These are phyloP conservation scores for Elephantulus edwardii DNA, from an alignment of 2,113 vertebrate species.

Conservation along the genomic window DNA sequence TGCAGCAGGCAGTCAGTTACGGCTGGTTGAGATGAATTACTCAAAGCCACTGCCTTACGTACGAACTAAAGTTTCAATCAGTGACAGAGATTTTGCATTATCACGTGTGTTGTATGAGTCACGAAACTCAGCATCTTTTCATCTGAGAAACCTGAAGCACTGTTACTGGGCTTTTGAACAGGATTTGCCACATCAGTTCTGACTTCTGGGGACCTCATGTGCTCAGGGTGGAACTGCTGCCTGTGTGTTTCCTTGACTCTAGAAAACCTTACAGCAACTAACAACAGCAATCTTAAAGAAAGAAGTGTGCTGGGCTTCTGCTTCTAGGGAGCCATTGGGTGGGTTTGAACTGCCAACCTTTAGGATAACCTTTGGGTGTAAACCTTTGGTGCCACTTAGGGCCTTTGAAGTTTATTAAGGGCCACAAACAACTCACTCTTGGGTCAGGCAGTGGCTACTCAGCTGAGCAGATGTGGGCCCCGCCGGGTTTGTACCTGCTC, in stretches of 20 bases:
- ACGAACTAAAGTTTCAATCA: not conserved
- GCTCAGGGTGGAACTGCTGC: too few relatives aligned
- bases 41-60: not conserved
- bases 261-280: too few relatives aligned
- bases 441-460: not conserved
- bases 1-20: not conserved
- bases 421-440: not conserved
- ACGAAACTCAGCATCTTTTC: constrained; percentile 10
- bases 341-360: too few relatives aligned
- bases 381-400: too few relatives aligned
- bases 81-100: not conserved
- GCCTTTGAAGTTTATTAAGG: too few relatives aligned
- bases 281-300: too few relatives aligned
- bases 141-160: not conserved
- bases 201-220: not conserved
- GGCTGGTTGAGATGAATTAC: not conserved
- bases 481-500: not conserved
- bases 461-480: not conserved
- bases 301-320: too few relatives aligned
- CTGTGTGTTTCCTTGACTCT: too few relatives aligned
- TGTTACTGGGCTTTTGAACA: not conserved
- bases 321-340: too few relatives aligned
- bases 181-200: not conserved
- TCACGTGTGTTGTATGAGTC: not conserved
- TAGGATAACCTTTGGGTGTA: too few relatives aligned